Percentiles rank a stretch among this genome's conserved stretches.
Conservation (phyloP, 2,797 vertebrate species). For the Xenops minutus region DNA sequence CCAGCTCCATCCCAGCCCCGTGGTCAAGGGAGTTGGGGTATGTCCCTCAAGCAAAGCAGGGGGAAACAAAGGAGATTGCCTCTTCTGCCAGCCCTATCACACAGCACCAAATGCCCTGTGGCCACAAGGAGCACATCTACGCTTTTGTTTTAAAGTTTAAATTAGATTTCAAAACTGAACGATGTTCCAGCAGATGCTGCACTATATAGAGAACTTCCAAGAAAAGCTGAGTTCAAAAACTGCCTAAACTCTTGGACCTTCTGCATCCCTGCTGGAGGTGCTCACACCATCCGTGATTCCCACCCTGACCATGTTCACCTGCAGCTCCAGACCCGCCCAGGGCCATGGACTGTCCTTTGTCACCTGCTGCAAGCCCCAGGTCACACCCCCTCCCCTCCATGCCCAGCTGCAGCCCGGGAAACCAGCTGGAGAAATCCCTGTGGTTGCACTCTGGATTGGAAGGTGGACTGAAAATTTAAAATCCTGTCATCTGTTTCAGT, state of each 20-base stretch:
- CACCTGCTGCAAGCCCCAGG: background rate
- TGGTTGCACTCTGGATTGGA: background rate
- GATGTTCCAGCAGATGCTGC: background rate
- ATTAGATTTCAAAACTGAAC: rapidly evolving
- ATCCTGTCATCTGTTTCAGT: background rate
- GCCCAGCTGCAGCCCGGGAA: background rate
- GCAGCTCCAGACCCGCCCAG: background rate
- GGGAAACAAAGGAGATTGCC: background rate
- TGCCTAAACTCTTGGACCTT: background rate
- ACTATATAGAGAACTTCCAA: rapidly evolving
- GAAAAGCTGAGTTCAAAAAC: background rate
- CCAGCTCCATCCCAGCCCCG: background rate
- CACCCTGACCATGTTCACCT: too few relatives aligned
- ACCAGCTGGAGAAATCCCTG: rapidly evolving
- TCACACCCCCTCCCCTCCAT: rapidly evolving
- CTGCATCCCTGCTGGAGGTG: rapidly evolving
- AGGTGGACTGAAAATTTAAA: rapidly evolving
- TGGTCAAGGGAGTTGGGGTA: rapidly evolving
- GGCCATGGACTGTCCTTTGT: background rate
- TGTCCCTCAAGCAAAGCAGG: background rate
- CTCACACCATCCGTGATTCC: rapidly evolving
- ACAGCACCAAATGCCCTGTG: background rate
- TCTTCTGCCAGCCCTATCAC: background rate
- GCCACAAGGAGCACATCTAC: background rate
- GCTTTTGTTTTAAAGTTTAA: background rate